Evolutionary conservation across 2,797 vertebrate species (phyloP).

Genomic region (Monodelphis domestica): DNA sequence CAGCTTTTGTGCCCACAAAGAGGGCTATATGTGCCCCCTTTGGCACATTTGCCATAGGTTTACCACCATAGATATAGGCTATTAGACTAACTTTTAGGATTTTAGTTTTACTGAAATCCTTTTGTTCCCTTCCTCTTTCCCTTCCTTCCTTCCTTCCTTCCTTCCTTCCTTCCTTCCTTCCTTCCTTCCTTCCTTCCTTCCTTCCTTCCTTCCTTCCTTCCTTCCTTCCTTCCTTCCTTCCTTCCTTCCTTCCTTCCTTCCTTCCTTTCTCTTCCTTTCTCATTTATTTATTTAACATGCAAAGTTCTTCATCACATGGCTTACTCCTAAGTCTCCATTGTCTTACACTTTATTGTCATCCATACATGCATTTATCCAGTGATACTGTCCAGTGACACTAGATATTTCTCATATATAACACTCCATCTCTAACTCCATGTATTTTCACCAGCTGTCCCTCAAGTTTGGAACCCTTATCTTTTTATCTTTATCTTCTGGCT

Average conservation of each 20-base stretch:
- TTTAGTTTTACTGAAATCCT: too few species aligned
- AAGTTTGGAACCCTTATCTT: neutral
- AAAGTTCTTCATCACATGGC: neutral
- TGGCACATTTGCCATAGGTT: too few species aligned
- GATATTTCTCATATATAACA: neutral
- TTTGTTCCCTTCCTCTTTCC: too few species aligned
- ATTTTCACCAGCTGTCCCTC: neutral
- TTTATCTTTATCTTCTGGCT: neutral
- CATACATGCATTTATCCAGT: neutral
- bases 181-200: neutral
- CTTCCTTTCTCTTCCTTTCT: too few species aligned
- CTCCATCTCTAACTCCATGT: neutral
- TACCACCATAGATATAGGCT: too few species aligned
- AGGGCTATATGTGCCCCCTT: too few species aligned
- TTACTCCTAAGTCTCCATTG: neutral
- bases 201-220: too few species aligned
- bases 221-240: too few species aligned
- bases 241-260: too few species aligned
- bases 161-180: neutral
- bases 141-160: neutral
- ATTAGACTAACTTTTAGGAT: too few species aligned
- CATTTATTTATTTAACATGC: too few species aligned
- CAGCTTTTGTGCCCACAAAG: too few species aligned
- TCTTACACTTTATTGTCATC: neutral
- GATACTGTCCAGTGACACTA: neutral